phyloP scores from a whole-genome alignment of 2,797 vertebrate genomes.

The Poecilia picta region DNA sequence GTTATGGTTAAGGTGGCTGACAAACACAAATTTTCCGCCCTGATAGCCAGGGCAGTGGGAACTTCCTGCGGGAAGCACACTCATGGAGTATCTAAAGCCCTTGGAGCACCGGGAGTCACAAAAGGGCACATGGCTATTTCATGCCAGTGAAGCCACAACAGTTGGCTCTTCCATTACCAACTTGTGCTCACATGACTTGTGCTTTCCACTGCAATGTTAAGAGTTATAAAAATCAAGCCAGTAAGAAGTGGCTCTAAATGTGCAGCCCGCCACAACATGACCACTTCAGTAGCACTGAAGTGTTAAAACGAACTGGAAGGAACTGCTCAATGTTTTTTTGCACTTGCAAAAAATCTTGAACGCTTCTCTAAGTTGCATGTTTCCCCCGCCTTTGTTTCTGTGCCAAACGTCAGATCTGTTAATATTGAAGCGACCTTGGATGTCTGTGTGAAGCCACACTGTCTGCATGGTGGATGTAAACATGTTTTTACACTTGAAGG shows the following conservation, averaged over 20 bases:
- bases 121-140: conserved; percentile 7
- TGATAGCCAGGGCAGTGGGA: conserved; percentile 82
- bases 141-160: conserved; percentile 23
- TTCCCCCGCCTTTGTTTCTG: background rate
- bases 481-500: background rate
- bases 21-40: conserved; percentile 82
- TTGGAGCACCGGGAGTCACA: conserved; percentile 10
- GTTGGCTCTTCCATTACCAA: conserved; percentile 10
- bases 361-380: background rate
- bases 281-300: background rate
- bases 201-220: background rate
- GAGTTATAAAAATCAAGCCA: background rate
- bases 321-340: background rate
- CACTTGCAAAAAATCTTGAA: background rate
- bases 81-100: conserved; percentile 64
- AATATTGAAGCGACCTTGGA: background rate
- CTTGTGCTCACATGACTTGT: conserved; percentile 9
- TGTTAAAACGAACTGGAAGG: background rate
- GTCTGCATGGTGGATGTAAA: background rate
- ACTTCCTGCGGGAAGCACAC: conserved; percentile 76
- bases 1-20: conserved; percentile 69
- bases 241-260: background rate
- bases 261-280: background rate
- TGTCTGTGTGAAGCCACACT: background rate
- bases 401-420: background rate